A percentile compares a stretch with the other conserved stretches of the same genome.
These are phyloP conservation scores for Heliopora coerulea DNA, from an alignment of 92 coral and sea anemone species.

Conservation along the genomic window DNA sequence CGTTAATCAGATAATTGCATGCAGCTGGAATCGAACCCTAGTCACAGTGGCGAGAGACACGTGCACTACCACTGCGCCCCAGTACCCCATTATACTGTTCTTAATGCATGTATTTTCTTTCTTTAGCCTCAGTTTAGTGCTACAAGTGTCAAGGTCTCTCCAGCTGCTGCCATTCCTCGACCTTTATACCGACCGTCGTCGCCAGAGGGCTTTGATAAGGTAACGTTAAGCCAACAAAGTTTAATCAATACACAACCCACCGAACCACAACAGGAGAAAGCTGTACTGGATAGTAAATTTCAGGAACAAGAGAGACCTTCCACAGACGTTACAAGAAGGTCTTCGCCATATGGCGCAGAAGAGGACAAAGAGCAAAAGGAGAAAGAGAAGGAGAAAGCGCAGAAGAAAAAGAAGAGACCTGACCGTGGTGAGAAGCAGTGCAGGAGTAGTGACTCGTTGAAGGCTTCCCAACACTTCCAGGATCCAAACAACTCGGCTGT, in stretches of 20 bases:
- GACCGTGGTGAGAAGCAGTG: background rate
- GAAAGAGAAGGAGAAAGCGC: constrained; percentile 11
- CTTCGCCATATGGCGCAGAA: constrained; percentile 44
- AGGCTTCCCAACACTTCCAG: no score
- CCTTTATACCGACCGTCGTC: constrained; percentile 18
- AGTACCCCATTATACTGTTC: no score
- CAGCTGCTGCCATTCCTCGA: constrained; percentile 17
- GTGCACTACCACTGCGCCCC: no score
- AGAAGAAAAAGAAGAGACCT: background rate
- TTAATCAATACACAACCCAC: constrained; percentile 40
- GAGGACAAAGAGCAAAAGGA: background rate
- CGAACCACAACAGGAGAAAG: constrained; percentile 48
- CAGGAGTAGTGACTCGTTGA: background rate
- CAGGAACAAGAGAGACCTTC: constrained; percentile 20
- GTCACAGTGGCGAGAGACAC: no score
- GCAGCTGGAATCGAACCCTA: no score
- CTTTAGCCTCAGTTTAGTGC: constrained; percentile 27
- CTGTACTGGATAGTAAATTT: constrained; percentile 31
- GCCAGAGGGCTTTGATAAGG: constrained; percentile 29
- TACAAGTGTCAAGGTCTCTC: constrained; percentile 4
- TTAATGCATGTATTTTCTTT: background rate
- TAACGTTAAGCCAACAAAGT: constrained; percentile 1
- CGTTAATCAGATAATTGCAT: no score
- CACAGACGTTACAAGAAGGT: constrained; percentile 21
- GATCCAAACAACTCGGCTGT: constrained; percentile 27